These are phyloP conservation scores for Tethya wilhelma DNA, from an alignment of 37 sponge, comb jelly and placozoan genomes.

Conservation along the genomic window DNA sequence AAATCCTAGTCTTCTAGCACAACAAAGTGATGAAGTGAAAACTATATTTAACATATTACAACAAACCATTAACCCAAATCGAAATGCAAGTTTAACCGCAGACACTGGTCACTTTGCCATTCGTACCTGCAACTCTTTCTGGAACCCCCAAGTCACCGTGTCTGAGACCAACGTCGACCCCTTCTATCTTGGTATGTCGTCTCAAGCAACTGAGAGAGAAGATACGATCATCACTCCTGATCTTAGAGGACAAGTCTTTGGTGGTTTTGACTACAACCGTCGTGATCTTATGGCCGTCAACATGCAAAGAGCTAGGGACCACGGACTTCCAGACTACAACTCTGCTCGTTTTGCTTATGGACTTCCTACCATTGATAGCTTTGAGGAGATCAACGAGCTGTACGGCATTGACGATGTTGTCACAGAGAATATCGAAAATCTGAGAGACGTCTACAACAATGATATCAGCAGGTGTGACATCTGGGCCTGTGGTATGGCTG, in stretches of 20 bases:
- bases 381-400: constrained; percentile 79
- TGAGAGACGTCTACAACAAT: constrained; percentile 84
- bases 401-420: constrained; percentile 57
- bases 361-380: constrained; percentile 40
- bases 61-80: background rate
- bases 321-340: constrained; percentile 94
- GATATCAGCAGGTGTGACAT: constrained; percentile 84
- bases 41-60: background rate
- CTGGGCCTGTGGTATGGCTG: constrained; percentile 91
- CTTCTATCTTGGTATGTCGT: constrained; percentile 85
- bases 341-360: constrained; percentile 82
- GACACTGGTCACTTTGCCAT: constrained; percentile 44
- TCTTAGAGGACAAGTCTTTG: constrained; percentile 90
- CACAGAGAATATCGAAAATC: constrained; percentile 70
- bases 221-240: constrained; percentile 92
- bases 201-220: constrained; percentile 81
- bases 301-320: constrained; percentile 93
- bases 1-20: too few species aligned
- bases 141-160: constrained; percentile 83
- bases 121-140: constrained; percentile 94
- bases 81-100: too few species aligned
- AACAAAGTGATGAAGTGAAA: background rate
- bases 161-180: constrained; percentile 71
- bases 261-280: constrained; percentile 88
- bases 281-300: constrained; percentile 96